Conservation (phyloP, 2,888 invertebrate genomes). For the Subacronicta megacephala region DNA sequence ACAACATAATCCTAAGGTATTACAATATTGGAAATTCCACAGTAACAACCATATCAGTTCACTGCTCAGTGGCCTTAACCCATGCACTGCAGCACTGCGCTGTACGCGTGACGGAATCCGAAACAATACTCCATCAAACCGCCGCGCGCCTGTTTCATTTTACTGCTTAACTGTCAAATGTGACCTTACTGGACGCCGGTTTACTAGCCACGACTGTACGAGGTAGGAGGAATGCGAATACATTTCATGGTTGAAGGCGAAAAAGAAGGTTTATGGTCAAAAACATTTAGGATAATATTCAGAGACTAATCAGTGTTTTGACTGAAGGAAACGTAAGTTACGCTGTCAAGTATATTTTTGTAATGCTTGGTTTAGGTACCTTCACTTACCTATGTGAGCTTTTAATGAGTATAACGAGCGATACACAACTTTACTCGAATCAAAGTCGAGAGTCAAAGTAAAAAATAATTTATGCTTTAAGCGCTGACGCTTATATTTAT, state of each 20-base stretch:
- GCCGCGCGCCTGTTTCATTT: constrained; percentile 69
- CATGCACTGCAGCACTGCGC: constrained; percentile 56
- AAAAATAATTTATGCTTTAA: too few relatives aligned
- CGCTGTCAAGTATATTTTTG: too few relatives aligned
- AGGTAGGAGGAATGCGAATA: constrained; percentile 38
- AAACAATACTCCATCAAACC: constrained; percentile 83
- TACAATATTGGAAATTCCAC: constrained; percentile 47
- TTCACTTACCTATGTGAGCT: too few relatives aligned
- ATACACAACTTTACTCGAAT: too few relatives aligned
- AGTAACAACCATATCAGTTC: constrained; percentile 49
- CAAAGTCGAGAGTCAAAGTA: too few relatives aligned
- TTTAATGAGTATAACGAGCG: too few relatives aligned
- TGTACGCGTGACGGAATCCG: constrained; percentile 80
- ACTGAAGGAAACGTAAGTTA: too few relatives aligned
- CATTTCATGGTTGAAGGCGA: constrained; percentile 10
- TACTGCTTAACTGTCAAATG: constrained; percentile 68
- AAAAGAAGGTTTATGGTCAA: constrained; percentile 15
- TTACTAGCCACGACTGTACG: constrained; percentile 42
- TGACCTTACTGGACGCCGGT: constrained; percentile 54
- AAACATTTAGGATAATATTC: not conserved
- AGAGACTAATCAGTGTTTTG: too few relatives aligned
- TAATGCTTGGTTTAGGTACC: too few relatives aligned
- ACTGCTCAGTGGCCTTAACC: constrained; percentile 73
- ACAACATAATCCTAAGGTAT: constrained; percentile 6
- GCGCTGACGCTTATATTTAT: too few relatives aligned